A percentile compares a stretch with the other conserved stretches of the same genome.
These are phyloP conservation scores for Erebia epiphron DNA, from an alignment of 2,888 invertebrate species.

Conservation along the genomic window DNA sequence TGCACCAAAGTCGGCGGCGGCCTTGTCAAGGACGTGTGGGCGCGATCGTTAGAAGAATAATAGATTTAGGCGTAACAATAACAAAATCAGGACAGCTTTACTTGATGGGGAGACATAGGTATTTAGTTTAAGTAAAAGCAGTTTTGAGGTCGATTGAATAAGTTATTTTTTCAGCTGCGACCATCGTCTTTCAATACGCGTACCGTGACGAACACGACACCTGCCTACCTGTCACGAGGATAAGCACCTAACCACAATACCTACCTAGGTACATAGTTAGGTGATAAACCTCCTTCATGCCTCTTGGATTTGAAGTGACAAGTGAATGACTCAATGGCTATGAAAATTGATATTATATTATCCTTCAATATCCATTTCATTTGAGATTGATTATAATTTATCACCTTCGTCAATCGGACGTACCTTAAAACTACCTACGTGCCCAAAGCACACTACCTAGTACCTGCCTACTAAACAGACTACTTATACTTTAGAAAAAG, in stretches of 20 bases:
- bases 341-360: conserved; percentile 17
- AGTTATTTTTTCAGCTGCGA: conserved; percentile 2
- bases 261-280: not conserved
- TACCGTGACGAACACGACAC: conserved; percentile 2
- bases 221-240: no score
- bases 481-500: no score
- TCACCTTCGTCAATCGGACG: not conserved
- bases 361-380: conserved; percentile 12
- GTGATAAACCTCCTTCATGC: conserved; percentile 25
- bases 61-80: not conserved
- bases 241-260: not conserved
- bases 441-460: no score
- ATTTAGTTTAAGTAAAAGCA: not conserved
- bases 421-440: no score
- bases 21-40: conserved; percentile 1
- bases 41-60: not conserved
- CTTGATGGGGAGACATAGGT: not conserved
- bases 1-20: not conserved
- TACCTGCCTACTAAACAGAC: no score
- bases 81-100: not conserved
- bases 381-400: not conserved
- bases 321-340: conserved; percentile 20
- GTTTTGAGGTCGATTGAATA: not conserved
- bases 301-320: conserved; percentile 22
- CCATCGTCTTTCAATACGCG: not conserved